Evolutionary conservation across 2,888 invertebrate species (phyloP).

Genomic region (Melolontha melolontha): DNA sequence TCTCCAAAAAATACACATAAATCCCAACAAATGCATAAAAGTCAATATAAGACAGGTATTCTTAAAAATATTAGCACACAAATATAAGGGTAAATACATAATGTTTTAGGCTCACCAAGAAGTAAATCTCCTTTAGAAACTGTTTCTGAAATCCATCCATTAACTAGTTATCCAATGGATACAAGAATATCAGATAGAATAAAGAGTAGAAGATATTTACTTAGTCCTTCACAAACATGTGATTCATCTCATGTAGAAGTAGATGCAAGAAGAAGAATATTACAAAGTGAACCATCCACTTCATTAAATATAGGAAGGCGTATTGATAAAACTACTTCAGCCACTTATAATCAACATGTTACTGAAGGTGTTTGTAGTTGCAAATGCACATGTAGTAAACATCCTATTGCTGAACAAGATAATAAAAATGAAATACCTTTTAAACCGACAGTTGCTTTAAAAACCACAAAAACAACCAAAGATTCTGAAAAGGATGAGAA

Average conservation of each 20-base stretch:
- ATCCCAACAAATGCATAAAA: too few species aligned
- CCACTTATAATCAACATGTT: not conserved
- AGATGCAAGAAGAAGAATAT: not conserved
- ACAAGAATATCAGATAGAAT: conserved; percentile 62
- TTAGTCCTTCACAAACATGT: not conserved
- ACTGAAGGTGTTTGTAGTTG: conserved; percentile 3
- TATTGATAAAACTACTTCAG: conserved; percentile 20
- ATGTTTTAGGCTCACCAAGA: conserved; percentile 12
- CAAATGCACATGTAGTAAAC: conserved; percentile 6
- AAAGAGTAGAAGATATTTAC: conserved; percentile 50
- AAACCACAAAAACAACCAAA: conserved; percentile 1
- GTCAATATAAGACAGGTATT: too few species aligned
- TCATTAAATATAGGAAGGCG: not conserved
- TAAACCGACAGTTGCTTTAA: conserved; percentile 51
- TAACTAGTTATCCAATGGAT: conserved; percentile 50
- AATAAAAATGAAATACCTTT: conserved; percentile 46
- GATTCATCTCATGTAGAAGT: not conserved
- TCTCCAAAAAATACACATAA: not conserved
- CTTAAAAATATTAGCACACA: too few species aligned
- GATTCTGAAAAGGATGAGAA: not conserved
- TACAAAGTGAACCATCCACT: not conserved
- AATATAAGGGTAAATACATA: too few species aligned
- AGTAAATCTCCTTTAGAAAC: not conserved
- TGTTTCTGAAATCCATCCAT: conserved; percentile 1
- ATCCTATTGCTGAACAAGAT: not conserved